Evolutionary conservation across 2,888 invertebrate genomes (phyloP).

Genomic region (Drosophila bunnanda): DNA sequence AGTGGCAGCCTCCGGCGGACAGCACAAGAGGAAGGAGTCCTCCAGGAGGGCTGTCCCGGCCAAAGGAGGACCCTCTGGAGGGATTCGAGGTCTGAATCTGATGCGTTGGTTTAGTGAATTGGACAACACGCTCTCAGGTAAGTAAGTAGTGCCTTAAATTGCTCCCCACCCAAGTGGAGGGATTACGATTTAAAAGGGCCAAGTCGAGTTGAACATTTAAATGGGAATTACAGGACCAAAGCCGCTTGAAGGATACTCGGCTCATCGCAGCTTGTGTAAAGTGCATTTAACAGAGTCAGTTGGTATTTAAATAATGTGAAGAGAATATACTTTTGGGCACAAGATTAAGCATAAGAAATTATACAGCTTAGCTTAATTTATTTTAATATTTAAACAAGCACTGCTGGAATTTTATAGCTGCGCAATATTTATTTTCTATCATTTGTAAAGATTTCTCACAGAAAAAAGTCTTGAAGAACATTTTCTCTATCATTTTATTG

Average conservation of each 20-base stretch:
- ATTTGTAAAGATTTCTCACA: too few species aligned
- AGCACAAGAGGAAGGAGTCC: conserved; percentile 14
- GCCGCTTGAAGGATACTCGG: not conserved
- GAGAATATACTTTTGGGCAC: not conserved
- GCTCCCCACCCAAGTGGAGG: conserved; percentile 28
- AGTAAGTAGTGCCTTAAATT: conserved; percentile 58
- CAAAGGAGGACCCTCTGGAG: conserved; percentile 55
- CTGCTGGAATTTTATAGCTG: not conserved
- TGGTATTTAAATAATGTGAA: not conserved
- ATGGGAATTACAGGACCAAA: conserved; percentile 19
- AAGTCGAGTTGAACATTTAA: conserved; percentile 11
- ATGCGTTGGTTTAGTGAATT: conserved; percentile 49
- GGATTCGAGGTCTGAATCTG: conserved; percentile 13
- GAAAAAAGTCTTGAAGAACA: not conserved
- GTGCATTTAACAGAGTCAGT: not conserved
- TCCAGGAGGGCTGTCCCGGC: conserved; percentile 56
- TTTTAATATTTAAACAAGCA: too few species aligned
- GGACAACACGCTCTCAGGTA: conserved; percentile 69
- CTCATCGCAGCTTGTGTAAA: not conserved
- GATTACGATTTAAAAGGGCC: conserved; percentile 44
- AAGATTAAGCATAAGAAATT: not conserved
- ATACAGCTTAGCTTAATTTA: not conserved
- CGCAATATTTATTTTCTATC: not conserved
- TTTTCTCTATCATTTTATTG: not conserved
- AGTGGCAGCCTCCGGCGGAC: conserved; percentile 13